Base-by-base conservation (phyloP, 2,113 vertebrate species). In the Triplophysa rosa region DNA sequence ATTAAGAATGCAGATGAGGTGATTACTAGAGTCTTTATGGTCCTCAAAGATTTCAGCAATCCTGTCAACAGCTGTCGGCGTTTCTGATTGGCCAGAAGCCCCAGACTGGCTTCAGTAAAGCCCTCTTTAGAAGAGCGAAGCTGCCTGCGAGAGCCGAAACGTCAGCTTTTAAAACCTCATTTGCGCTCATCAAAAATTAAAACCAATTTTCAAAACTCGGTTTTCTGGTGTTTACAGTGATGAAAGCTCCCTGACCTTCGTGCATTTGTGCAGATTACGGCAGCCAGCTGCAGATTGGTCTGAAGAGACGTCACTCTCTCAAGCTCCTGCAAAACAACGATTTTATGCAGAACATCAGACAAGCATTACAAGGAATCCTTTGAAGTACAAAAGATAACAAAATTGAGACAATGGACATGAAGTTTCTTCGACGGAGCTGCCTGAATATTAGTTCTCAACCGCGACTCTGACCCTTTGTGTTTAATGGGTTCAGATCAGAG, bases 21-120 rank as follows among this genome's bases (percentile, higher is more conserved):
- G 12, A 62, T 86, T 94, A 99, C 98, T 95, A 99, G 87, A 8
- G 98, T 99, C 91, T 99, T 99, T 90, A 99, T 99, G 86, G 98
- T 99, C 90, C 98, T 94, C 82, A 99, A 91, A 63, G 98, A 99
- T 78, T 99, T 98, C 0, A 99, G 92, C 81, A 99, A 90, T 61
- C 96, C 96, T 85, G 97, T 95, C 84, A 99, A 90, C 85, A 99
- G 89, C 70, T 98, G 97, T 14, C 97, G 90, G 79, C 96, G 95
- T 88, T 94, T 95, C 82, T 99, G 98, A 90, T 99, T 98, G 85
- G 97, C 95, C 84, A 99, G 88, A 1, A 99, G 94, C 24, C 96
- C 97, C 87, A 99, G 88, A 83, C 98, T 98, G 85, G 97, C 96
- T 90, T 96, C 95, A 4, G 97, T 99, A 87, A 99, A 99, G 77